Conservation (phyloP, 2,113 vertebrate genomes). For the Condylura cristata region DNA sequence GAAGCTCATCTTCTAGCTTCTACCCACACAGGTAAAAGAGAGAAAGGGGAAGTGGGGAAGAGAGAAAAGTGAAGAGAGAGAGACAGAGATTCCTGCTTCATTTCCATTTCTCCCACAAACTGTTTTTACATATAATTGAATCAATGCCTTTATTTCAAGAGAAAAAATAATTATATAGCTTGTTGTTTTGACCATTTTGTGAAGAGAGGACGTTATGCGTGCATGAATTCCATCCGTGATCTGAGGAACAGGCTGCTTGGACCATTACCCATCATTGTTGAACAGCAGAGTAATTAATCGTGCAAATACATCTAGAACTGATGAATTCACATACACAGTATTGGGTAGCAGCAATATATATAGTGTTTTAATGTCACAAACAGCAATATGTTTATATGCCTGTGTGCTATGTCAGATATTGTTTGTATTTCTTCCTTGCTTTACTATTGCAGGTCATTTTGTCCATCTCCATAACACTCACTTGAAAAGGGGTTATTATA, state of each 20-base stretch:
- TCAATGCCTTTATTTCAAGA: constrained; percentile 71
- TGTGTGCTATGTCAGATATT: background rate
- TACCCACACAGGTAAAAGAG: background rate
- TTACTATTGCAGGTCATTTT: constrained; percentile 19
- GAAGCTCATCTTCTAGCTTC: background rate
- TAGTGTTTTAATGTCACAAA: constrained; percentile 28
- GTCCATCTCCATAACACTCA: background rate
- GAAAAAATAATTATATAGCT: constrained; percentile 71
- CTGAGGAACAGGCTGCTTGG: constrained; percentile 47
- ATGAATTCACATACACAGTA: constrained; percentile 31
- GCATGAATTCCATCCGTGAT: constrained; percentile 60
- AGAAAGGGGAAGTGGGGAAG: background rate
- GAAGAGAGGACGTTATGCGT: constrained; percentile 52
- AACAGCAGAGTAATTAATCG: constrained; percentile 71
- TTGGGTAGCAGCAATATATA: constrained; percentile 20
- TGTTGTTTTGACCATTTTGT: constrained; percentile 63
- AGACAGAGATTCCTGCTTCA: constrained; percentile 29
- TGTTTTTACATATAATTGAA: constrained; percentile 73
- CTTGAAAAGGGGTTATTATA: background rate
- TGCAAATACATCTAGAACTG: constrained; percentile 55
- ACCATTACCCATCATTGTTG: constrained; percentile 67
- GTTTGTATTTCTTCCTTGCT: background rate
- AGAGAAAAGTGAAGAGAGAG: constrained; percentile 27
- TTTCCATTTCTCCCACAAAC: constrained; percentile 45
- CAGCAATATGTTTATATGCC: background rate